phyloP scores from a whole-genome alignment of 2,113 vertebrate genomes.

The Podarcis muralis region DNA sequence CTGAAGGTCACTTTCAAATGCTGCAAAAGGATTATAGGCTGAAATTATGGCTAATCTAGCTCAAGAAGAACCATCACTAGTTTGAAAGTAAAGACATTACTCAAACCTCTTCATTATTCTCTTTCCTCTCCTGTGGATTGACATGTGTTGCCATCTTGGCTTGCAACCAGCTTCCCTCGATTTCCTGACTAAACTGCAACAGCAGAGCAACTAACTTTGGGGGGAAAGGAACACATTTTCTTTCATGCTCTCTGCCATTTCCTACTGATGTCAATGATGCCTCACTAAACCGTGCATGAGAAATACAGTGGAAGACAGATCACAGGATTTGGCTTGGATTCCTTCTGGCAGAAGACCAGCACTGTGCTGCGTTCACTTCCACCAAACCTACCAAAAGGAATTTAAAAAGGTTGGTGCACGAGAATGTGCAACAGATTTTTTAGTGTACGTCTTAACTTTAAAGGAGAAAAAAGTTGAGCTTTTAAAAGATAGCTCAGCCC shows the following conservation, averaged over 20 bases:
- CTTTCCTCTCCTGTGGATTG: not conserved
- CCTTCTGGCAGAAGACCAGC: constrained; percentile 35
- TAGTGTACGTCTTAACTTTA: not conserved
- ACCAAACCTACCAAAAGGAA: not conserved
- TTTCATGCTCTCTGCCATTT: constrained; percentile 3
- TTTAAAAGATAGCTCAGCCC: too few species aligned
- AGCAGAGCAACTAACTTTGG: not conserved
- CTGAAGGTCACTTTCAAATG: not conserved
- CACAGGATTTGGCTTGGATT: constrained; percentile 25
- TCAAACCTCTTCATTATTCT: not conserved
- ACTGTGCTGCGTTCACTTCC: not conserved
- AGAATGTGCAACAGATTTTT: constrained; percentile 35
- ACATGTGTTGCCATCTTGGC: constrained; percentile 2
- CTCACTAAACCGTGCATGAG: constrained; percentile 30
- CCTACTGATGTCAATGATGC: not conserved
- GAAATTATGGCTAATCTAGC: constrained; percentile 24
- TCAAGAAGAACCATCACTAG: not conserved
- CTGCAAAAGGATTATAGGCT: constrained; percentile 21
- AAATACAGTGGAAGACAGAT: constrained; percentile 14
- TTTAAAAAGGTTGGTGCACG: constrained; percentile 18
- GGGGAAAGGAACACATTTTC: constrained; percentile 1
- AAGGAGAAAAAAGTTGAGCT: not conserved
- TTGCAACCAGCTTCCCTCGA: not conserved
- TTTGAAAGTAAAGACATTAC: constrained; percentile 4
- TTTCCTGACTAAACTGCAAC: not conserved